Evolutionary conservation across 2,888 invertebrate genomes (phyloP).

Genomic region (Lithophane semibrunnea): DNA sequence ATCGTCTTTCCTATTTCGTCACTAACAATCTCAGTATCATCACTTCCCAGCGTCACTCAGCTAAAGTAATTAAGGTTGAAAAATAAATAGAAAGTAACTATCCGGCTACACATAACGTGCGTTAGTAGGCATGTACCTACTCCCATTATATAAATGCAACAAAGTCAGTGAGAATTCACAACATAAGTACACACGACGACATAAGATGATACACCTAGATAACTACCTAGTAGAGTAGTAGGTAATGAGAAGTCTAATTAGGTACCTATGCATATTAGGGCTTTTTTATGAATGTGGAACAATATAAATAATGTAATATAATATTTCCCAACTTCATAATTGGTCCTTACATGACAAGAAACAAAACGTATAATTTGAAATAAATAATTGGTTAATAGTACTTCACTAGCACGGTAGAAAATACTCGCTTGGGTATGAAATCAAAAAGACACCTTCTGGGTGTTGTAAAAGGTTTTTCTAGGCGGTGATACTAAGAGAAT

Average conservation of each 20-base stretch:
- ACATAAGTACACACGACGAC: background rate
- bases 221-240: background rate
- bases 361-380: conserved; percentile 1
- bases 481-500: background rate
- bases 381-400: no score
- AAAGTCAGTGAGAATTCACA: conserved; percentile 18
- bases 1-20: background rate
- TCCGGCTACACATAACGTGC: background rate
- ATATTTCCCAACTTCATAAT: conserved; percentile 2
- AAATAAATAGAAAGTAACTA: conserved; percentile 18
- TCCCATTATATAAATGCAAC: conserved; percentile 22
- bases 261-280: background rate
- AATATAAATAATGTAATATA: background rate
- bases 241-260: no score
- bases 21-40: background rate
- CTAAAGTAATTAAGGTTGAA: conserved; percentile 4
- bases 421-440: no score
- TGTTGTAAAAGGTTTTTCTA: background rate
- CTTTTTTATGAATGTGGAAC: conserved; percentile 11
- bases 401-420: no score
- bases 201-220: background rate
- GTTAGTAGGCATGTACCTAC: background rate
- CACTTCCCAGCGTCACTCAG: background rate
- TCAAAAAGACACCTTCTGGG: background rate
- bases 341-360: background rate